Evolutionary conservation across 1,140 invertebrate genomes (phyloP), one percentile per base, ranked within the genome.

Genomic region (Eurosta solidaginis): DNA sequence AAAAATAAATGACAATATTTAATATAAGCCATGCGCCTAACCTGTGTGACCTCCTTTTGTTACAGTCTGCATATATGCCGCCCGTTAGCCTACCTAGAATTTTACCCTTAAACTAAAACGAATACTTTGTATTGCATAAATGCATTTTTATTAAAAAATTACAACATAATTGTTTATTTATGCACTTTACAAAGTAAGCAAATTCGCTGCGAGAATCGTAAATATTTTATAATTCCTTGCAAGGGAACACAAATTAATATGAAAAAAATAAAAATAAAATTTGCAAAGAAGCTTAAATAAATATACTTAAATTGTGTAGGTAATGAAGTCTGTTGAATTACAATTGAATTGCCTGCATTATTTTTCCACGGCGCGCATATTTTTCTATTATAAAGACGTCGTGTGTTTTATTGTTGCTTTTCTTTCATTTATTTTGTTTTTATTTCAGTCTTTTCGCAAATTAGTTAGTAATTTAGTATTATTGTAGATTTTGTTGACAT

Each of bases 381-480:
- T 20, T 68, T 68, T 6, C 54, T 33, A 14, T 33, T 9, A 10
- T 29, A 36, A n/a, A n/a, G 14, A 20, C 54, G 29, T 1, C 54
- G 54, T 1, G 29, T 17, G 9, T 7, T 27, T 22, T 22, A 50
- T 6, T 54, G 25, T 10, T 6, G 2, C 1, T 0, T 54, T 33
- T 7, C 17, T 5, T 2, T 20, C 40, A 2, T 68, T 68, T 29
- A 10, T 59, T 14, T 29, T 27, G 22, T 52, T 33, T 17, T 36
- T 63, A 9, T 63, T 63, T 27, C 10, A 1, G 54, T 7, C 20
- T 36, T 40, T 68, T 68, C n/a, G 59, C 59, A 68, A 68, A 68
- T 68, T 68, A 68, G 59, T 68, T 68, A 68, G 59, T 68, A 68
- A 68, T 40, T 68, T 40, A 68, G n/a, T 68, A 36, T n/a, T n/a